Evolutionary conservation across 2,113 vertebrate genomes (phyloP).

Genomic region (Riparia riparia): DNA sequence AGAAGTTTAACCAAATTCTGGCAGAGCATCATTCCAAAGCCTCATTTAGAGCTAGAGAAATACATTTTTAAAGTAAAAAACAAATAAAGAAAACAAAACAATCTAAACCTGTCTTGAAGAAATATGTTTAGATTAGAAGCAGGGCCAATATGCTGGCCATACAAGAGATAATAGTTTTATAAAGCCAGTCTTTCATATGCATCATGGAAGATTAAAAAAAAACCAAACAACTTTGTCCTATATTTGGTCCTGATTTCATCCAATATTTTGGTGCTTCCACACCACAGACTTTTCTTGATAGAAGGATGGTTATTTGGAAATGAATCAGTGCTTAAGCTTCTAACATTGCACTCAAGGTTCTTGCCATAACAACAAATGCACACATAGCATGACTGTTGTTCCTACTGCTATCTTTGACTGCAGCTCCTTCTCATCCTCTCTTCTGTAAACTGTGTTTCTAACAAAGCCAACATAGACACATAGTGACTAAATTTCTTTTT

Average conservation of each 20-base stretch:
- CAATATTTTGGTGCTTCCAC: background rate
- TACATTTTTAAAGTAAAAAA: background rate
- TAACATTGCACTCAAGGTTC: background rate
- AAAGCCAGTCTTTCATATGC: background rate
- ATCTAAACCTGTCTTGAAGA: background rate
- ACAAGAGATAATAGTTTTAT: background rate
- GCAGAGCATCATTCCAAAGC: background rate
- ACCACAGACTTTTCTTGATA: background rate
- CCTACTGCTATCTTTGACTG: background rate
- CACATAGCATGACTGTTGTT: background rate
- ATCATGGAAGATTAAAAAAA: background rate
- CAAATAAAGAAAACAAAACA: background rate
- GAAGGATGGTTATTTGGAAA: background rate
- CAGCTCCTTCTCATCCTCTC: background rate
- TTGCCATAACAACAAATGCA: background rate
- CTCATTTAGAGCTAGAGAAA: background rate
- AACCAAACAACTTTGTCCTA: background rate
- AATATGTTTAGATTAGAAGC: background rate
- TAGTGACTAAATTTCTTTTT: background rate
- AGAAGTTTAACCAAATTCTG: background rate
- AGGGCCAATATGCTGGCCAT: background rate
- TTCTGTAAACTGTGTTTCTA: background rate
- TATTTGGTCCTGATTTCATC: background rate
- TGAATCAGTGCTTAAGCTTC: background rate
- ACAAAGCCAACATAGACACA: background rate